Base-by-base conservation (phyloP, 2,113 vertebrate genomes). In the Urocynchramus pylzowi region DNA sequence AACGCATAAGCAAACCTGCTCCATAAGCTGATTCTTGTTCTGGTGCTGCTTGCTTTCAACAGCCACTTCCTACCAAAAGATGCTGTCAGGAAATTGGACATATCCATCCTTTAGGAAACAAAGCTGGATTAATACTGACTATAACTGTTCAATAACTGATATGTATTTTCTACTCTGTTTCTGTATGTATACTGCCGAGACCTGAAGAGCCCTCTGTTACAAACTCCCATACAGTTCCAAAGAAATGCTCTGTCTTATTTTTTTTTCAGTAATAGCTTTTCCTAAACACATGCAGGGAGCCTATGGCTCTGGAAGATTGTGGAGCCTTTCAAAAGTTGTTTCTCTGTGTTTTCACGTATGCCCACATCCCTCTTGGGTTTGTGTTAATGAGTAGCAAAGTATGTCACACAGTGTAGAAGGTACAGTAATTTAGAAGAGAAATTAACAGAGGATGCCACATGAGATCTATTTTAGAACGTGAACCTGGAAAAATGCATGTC, bases 401-500 rank as follows among this genome's bases (percentile, higher is more conserved):
- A 19, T 86, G 42, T 89, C 21, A 4, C 64, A 78, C 28, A 24
- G 31, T 64, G 88, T 31, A 61, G 63, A 93, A 91, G 24, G 70
- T 92, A 26, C 80, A 83, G 81, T 67, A 30, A 33, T 93, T 90
- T 74, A 85, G 70, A 49, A 70, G 33, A 87, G n/a, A 91, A 96
- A 76, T 28, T 18, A 69, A 60, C 64, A 64, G 39, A 69, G 53
- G 91, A 82, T 85, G 41, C 39, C 86, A 70, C n/a, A 14, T 78
- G 47, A 87, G 52, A 68, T 70, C 57, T 82, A 33, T 94, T 96
- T 94, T 92, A 87, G 73, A 86, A 60, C 63, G 60, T 24, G 70
- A 95, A 92, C 92, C 75, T 91, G 81, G 65, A 94, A 83, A 78
- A 69, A 74, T 63, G 52, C 10, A 54, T 87, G 84, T 80, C 74